phyloP scores from a whole-genome alignment of 2,113 vertebrate species.

The Notarius quadriscutis region DNA sequence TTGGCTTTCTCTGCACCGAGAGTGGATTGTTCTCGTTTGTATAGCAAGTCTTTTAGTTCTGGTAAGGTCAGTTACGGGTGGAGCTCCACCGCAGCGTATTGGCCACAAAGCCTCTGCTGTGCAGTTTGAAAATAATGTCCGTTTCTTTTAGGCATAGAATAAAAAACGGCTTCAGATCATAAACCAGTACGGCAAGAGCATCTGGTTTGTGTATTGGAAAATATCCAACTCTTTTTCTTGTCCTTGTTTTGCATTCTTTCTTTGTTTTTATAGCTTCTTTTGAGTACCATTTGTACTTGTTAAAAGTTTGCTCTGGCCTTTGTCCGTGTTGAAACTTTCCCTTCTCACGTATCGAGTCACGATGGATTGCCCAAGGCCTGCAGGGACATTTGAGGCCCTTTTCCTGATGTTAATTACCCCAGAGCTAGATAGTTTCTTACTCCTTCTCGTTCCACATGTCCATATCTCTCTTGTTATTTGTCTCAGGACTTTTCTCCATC shows the following conservation, averaged over 20 bases:
- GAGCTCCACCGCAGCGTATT: slow-evolving; percentile 41
- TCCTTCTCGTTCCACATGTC: background rate
- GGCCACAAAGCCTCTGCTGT: slow-evolving; percentile 41
- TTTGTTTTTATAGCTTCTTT: background rate
- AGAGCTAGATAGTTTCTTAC: background rate
- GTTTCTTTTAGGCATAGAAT: background rate
- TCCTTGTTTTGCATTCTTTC: background rate
- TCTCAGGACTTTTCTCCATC: background rate
- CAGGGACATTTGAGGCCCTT: background rate
- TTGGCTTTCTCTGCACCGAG: background rate
- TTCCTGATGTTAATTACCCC: background rate
- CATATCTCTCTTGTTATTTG: background rate
- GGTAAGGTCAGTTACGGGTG: slow-evolving; percentile 49
- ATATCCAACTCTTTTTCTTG: slow-evolving; percentile 8
- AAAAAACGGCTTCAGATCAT: slow-evolving; percentile 4
- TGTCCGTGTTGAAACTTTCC: slow-evolving; percentile 11
- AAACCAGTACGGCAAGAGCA: background rate
- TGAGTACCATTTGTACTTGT: background rate
- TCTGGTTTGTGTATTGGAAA: slow-evolving; percentile 29
- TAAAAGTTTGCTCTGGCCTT: background rate
- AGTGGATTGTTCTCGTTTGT: slow-evolving; percentile 7
- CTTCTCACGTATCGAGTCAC: background rate
- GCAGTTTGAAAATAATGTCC: slow-evolving; percentile 12
- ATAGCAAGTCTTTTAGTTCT: background rate
- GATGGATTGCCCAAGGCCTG: background rate